These are phyloP conservation scores for Colistium nudipinnis DNA, from an alignment of 2,113 vertebrate genomes.

Conservation along the genomic window DNA sequence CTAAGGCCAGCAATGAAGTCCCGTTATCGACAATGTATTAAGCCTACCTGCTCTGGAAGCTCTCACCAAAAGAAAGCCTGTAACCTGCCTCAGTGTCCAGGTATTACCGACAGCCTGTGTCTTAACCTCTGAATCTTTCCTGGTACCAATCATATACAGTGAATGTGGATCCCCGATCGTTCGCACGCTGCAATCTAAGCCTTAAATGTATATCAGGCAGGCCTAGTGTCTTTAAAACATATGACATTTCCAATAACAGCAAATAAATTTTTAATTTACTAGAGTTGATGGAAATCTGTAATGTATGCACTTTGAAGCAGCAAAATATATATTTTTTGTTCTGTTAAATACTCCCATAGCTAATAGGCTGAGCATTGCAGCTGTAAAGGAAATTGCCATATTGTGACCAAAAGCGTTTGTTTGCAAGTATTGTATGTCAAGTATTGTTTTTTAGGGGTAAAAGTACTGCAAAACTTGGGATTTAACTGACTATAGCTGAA, in stretches of 20 bases:
- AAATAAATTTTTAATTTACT: neutral
- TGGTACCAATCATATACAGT: neutral
- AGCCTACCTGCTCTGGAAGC: slow-evolving; percentile 78
- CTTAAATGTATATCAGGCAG: too few relatives aligned
- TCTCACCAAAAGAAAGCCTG: slow-evolving; percentile 83
- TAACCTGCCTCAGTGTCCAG: slow-evolving; percentile 88
- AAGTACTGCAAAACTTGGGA: neutral
- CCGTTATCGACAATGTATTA: slow-evolving; percentile 79
- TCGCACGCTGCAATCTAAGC: neutral
- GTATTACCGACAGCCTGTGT: slow-evolving; percentile 53
- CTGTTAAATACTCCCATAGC: too few relatives aligned
- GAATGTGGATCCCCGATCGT: too few relatives aligned
- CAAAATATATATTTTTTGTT: too few relatives aligned
- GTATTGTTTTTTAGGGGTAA: too few relatives aligned
- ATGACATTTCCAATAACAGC: neutral
- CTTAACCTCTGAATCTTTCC: neutral
- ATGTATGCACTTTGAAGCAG: neutral
- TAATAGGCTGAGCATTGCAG: too few relatives aligned
- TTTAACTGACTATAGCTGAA: neutral
- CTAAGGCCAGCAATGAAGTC: slow-evolving; percentile 79
- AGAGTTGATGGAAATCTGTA: neutral
- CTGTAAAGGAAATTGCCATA: neutral
- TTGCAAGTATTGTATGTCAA: too few relatives aligned
- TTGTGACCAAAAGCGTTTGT: neutral
- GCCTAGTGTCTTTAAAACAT: too few relatives aligned